Evolutionary conservation across 2,888 invertebrate species (phyloP).

Genomic region (Hirudinaria manillensis): DNA sequence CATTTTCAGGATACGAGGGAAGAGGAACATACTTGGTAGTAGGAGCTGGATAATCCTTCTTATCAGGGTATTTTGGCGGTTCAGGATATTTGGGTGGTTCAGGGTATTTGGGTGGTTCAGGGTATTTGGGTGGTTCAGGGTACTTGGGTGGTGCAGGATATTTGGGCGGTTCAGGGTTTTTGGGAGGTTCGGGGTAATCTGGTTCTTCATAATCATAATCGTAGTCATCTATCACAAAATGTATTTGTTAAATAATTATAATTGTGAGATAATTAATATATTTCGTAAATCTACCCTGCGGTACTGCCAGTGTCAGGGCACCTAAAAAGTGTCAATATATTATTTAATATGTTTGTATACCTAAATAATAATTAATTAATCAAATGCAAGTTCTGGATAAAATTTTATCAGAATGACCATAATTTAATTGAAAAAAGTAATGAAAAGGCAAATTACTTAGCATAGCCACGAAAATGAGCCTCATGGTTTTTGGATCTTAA

Average conservation of each 20-base stretch:
- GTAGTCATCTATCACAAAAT: slow-evolving; percentile 3
- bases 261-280: not conserved
- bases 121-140: not conserved
- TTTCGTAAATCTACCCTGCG: slow-evolving; percentile 1
- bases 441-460: too few relatives aligned
- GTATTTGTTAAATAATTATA: not conserved
- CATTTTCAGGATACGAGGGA: too few relatives aligned
- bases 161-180: not conserved
- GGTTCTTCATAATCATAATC: slow-evolving; percentile 6
- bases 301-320: not conserved
- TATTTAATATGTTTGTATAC: too few relatives aligned
- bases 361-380: too few relatives aligned
- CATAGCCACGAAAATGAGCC: too few relatives aligned
- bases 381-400: too few relatives aligned
- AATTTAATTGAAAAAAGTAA: too few relatives aligned
- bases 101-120: not conserved
- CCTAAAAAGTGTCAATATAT: not conserved
- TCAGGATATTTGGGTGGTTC: not conserved
- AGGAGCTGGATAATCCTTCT: too few relatives aligned
- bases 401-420: too few relatives aligned
- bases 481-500: too few relatives aligned
- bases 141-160: slow-evolving; percentile 5
- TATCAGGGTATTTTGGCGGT: not conserved
- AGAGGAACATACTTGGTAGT: too few relatives aligned
- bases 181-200: not conserved